Evolutionary conservation across 2,888 invertebrate genomes (phyloP), one percentile per base, ranked within the genome.

Genomic region (Notodonta dromedarius): DNA sequence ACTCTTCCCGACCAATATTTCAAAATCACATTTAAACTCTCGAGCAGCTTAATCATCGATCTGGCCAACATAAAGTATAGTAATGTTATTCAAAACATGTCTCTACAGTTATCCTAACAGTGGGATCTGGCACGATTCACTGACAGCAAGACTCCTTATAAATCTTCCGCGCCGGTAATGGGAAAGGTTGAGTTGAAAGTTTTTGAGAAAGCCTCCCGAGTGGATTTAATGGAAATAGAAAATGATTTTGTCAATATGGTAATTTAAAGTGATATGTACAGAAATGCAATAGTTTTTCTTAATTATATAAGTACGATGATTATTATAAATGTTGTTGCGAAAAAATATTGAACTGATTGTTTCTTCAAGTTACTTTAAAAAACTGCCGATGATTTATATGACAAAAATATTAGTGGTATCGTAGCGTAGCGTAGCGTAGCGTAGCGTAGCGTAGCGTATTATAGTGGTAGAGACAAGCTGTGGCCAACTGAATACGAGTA

Each of bases 81-180:
- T 86, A 88, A 89, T 88, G 83, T 82, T 89, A 92, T 91, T 91
- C 91, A 87, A 84, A 89, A 89, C 90, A 90, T 91, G 91, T 90
- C 88, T 80, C 85, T 83, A 87, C 88, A 88, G 88, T 90, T 91
- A 92, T 92, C 88, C 91, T 85, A 87, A 88, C 87, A 84, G 83
- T 82, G 77, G 85, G 85, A 92, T 91, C 90, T 81, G 78, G 89
- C 93, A 92, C 92, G 92, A 92, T 90, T 88, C 74, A 82, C 83
- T 78, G 83, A 83, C 84, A 83, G 83, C 75, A 69, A 84, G 74
- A 85, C 85, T 87, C 84, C 81, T 85, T 89, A 87, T 88, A 88
- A 86, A 89, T 89, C 85, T 85, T 68, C 63, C 59, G 63, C 73
- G 66, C 67, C 73, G 60, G 60, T 65, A 60, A 69, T 65, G 69